These are phyloP conservation scores for Dissostichus mawsoni DNA, from an alignment of 2,113 vertebrate species.

Conservation along the genomic window DNA sequence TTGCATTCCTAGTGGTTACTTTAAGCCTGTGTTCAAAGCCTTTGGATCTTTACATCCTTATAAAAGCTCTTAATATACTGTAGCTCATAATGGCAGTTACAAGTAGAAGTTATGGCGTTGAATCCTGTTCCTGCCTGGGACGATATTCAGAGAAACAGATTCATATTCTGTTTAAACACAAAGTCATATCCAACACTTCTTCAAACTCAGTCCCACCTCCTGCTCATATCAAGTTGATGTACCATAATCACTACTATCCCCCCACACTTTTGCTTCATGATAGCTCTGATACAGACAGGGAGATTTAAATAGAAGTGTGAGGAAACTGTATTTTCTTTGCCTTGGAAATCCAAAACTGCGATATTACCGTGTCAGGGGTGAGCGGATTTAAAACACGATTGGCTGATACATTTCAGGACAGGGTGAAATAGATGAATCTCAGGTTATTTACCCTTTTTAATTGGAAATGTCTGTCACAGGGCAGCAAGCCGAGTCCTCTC, in stretches of 20 bases:
- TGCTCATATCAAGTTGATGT: slow-evolving; percentile 30
- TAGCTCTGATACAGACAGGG: slow-evolving; percentile 41
- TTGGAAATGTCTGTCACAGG: slow-evolving; percentile 84
- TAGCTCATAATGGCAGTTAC: background rate
- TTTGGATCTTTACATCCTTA: too few species aligned
- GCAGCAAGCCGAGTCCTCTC: slow-evolving; percentile 66
- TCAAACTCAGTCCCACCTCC: slow-evolving; percentile 10
- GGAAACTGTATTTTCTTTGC: slow-evolving; percentile 63
- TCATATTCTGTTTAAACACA: background rate
- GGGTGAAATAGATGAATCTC: slow-evolving; percentile 76
- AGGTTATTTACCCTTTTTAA: slow-evolving; percentile 84
- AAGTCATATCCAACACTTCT: slow-evolving; percentile 9
- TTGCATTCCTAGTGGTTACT: too few species aligned
- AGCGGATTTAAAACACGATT: slow-evolving; percentile 74
- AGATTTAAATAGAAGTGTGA: slow-evolving; percentile 52
- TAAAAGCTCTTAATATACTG: background rate
- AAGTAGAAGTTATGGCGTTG: too few species aligned
- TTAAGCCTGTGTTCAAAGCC: too few species aligned
- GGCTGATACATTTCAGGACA: slow-evolving; percentile 73
- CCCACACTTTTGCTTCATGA: slow-evolving; percentile 35
- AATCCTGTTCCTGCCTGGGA: background rate
- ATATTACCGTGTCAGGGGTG: slow-evolving; percentile 73
- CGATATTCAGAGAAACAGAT: background rate
- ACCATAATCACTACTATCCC: slow-evolving; percentile 22
- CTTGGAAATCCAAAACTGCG: slow-evolving; percentile 63